A percentile compares a stretch with the other conserved stretches of the same genome.
Conservation (phyloP, 2,888 invertebrate genomes). For the Papilio protenor region DNA sequence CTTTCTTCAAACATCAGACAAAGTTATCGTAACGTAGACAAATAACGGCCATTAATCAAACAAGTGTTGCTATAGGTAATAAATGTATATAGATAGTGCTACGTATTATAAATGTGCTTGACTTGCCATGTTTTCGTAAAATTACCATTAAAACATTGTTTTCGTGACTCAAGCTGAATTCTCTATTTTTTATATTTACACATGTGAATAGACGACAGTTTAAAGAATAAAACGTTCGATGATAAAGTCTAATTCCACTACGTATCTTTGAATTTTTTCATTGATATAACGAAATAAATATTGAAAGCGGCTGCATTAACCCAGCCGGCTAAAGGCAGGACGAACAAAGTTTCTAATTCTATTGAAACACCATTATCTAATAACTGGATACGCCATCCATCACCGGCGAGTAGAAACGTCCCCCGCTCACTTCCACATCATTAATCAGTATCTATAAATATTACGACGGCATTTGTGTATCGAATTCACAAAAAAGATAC, state of each 20-base stretch:
- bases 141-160: neutral
- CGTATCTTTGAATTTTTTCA: constrained; percentile 8
- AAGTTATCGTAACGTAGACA: constrained; percentile 27
- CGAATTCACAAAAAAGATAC: constrained; percentile 56
- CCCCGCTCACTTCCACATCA: constrained; percentile 75
- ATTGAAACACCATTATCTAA: constrained; percentile 83
- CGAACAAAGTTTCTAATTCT: constrained; percentile 82
- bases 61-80: constrained; percentile 14
- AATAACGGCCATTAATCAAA: constrained; percentile 24
- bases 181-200: neutral
- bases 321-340: constrained; percentile 64
- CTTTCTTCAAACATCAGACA: constrained; percentile 33
- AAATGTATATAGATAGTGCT: constrained; percentile 19
- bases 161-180: neutral
- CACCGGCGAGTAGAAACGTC: constrained; percentile 66
- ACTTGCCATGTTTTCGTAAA: neutral
- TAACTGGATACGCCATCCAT: constrained; percentile 77
- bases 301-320: constrained; percentile 49
- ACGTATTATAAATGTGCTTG: constrained; percentile 10
- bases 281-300: constrained; percentile 21
- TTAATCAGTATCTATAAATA: constrained; percentile 83
- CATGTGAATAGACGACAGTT: neutral
- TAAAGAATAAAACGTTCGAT: neutral
- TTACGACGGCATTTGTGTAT: constrained; percentile 75
- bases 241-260: neutral